Percentiles rank a stretch among this genome's conserved stretches.
phyloP scores from a whole-genome alignment of 2,888 invertebrate genomes.

The Epinotia nisella region DNA sequence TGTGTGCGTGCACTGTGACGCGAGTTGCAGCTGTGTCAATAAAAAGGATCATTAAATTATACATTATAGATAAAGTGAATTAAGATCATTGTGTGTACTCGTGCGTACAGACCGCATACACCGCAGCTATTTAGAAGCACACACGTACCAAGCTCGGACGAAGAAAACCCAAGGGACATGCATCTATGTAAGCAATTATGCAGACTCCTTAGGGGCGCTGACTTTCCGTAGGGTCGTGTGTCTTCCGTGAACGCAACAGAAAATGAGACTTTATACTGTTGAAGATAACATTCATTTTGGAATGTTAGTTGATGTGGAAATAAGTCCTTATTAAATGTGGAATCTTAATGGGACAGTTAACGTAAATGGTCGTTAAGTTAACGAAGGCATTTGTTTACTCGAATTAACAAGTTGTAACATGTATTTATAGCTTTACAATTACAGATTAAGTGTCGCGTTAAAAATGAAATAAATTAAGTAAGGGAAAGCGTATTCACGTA shows the following conservation, averaged over 20 bases:
- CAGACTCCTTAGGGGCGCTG: neutral
- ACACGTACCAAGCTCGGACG: too few species aligned
- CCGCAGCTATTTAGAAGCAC: too few species aligned
- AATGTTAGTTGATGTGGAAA: neutral
- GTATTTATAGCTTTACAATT: slow-evolving; percentile 7
- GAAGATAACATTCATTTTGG: neutral
- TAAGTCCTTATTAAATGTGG: neutral
- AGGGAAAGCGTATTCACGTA: too few species aligned
- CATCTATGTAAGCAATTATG: slow-evolving; percentile 1
- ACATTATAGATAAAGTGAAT: too few species aligned
- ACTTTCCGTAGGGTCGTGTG: neutral
- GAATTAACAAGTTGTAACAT: slow-evolving; percentile 14
- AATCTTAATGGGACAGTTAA: slow-evolving; percentile 15
- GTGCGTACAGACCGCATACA: too few species aligned
- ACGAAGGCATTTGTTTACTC: slow-evolving; percentile 9
- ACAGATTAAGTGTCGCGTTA: neutral
- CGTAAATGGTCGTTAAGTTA: slow-evolving; percentile 18
- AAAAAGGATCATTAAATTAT: too few species aligned
- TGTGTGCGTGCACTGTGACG: too few species aligned
- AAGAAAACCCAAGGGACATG: neutral
- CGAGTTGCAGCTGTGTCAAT: too few species aligned
- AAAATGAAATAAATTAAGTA: too few species aligned
- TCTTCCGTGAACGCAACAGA: neutral
- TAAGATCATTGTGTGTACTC: too few species aligned
- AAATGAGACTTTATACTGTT: neutral